Conservation (phyloP, 2,888 invertebrate genomes). For the Pteria penguin region DNA sequence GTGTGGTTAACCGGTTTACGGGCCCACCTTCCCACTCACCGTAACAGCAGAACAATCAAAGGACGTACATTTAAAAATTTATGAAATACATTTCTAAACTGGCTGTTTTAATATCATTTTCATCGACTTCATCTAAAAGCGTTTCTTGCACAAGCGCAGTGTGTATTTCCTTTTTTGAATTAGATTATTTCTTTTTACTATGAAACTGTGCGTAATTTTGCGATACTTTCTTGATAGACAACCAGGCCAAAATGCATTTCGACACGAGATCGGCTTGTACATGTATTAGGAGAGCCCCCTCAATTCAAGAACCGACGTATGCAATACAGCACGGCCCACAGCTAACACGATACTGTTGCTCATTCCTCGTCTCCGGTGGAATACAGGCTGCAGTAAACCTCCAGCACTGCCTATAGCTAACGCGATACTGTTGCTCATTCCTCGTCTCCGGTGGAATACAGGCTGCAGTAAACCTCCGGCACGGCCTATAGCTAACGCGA, state of each 20-base stretch:
- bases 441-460: no score
- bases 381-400: slow-evolving; percentile 8
- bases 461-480: slow-evolving; percentile 19
- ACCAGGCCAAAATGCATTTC: slow-evolving; percentile 12
- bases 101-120: no score
- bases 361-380: slow-evolving; percentile 25
- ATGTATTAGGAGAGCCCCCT: slow-evolving; percentile 24
- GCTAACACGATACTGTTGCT: slow-evolving; percentile 20
- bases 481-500: slow-evolving; percentile 22
- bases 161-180: no score
- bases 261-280: slow-evolving; percentile 20
- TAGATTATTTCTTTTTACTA: no score
- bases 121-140: no score
- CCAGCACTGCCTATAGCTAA: slow-evolving; percentile 27
- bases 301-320: slow-evolving; percentile 8
- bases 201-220: background rate
- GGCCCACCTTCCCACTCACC: no score
- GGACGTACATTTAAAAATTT: no score
- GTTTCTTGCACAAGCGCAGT: no score
- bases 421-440: slow-evolving; percentile 21
- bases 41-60: no score
- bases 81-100: no score
- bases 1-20: no score
- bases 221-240: slow-evolving; percentile 12
- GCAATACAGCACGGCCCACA: slow-evolving; percentile 22